Base-by-base conservation (phyloP, 2,797 vertebrate species). In the Hephaestus fuliginosus region DNA sequence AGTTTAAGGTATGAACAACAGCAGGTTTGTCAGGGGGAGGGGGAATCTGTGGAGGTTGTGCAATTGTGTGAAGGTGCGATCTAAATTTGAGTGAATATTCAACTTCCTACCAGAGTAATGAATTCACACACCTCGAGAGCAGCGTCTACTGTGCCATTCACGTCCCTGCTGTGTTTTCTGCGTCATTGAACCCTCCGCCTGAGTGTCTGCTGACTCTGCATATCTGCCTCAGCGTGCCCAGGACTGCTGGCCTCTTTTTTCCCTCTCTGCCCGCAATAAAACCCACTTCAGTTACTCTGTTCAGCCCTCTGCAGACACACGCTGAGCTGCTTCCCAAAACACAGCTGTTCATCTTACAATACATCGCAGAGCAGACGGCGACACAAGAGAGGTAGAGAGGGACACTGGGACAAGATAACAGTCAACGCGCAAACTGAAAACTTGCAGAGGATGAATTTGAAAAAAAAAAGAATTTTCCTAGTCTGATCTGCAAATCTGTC, bases 171-270 rank as follows among this genome's bases (percentile, higher is more conserved):
- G 73, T 53, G 73, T 77, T 89, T 90, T 87, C 85, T 89, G 88
- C 81, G 28, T 81, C 91, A 78, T 49, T 83, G 83, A 86, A 85
- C 88, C 70, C 67, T 80, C 69, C 71, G 72, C 77, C 65, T 56
- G 74, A 73, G 71, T 81, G 71, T 88, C 71, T 89, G 92, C 92
- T 92, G 90, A 94, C 88, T 89, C 78, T 25, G 82, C 92, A 88
- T 48, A 84, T 89, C 67, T 84, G 51, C 80, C 72, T 79, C 70
- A 25, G 51, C 18, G 11, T 82, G 78, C 78, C 81, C 88, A 70
- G 66, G 10, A 33, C 82, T 56, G 60, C 77, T 85, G 80, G 65
- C 84, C 84, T 86, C 82, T 53, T 78, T 86, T 68, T 62, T 13
- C 22, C 17, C 36, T 82, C 55, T 67, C 67, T 74, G 81, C 70